Base-by-base conservation (phyloP, 2,888 invertebrate genomes). In the Folsomia manolachei region DNA sequence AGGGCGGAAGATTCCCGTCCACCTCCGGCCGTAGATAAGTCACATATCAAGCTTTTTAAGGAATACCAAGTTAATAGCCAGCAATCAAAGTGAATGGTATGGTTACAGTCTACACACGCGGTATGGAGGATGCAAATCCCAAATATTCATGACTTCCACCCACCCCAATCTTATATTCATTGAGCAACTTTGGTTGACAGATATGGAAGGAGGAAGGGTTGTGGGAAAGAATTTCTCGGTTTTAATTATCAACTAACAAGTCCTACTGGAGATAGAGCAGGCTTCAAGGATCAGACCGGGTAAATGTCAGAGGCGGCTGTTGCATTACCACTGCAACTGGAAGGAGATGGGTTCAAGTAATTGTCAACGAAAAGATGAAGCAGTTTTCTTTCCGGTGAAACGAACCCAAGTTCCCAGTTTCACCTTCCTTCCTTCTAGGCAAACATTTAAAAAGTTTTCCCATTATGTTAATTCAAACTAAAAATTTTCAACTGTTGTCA, bases 401-500 rank as follows among this genome's bases (percentile, higher is more conserved):
- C n/a, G n/a, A n/a, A n/a, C n/a, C n/a, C n/a, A n/a, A n/a, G n/a
- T n/a, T n/a, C n/a, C n/a, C n/a, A n/a, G n/a, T n/a, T n/a, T n/a
- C n/a, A n/a, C 39, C 7, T 39, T 39, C 39, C 39, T 14, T 60
- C 60, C 23, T 60, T 2, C 21, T 19, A 64, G 64, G 19, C 64
- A 64, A 64, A 64, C 64, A 64, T 27, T 64, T 51, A 70, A 70
- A 77, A 80, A 80, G 70, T 80, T 80, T 80, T 80, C 79, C 79
- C 80, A 80, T 80, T 80, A 80, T 80, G 79, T 79, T 80, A 80
- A 80, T 80, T 79, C 51, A 39, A 66, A 66, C 66, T 66, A 51
- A 66, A 66, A 60, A 64, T 9, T 39, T 39, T 39, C 7, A 39
- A 39, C 39, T 39, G 39, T 39, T 14, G 4, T 4, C 39, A 14